Conservation (phyloP, 2,797 vertebrate species). For the Tapera naevia region DNA sequence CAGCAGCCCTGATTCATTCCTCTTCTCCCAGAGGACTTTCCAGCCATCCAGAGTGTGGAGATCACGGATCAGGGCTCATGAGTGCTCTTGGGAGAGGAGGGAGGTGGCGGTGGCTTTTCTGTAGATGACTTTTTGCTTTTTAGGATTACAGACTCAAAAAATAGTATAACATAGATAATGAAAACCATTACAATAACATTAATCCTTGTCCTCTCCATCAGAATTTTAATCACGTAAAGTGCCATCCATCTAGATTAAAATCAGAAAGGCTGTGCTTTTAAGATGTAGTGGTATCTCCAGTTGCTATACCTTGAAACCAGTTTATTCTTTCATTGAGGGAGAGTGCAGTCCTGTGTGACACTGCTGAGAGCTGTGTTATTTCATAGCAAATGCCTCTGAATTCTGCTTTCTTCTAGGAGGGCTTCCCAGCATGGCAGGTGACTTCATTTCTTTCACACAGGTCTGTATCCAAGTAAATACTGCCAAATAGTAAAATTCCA, state of each 20-base stretch:
- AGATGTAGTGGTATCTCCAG: neutral
- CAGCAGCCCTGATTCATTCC: neutral
- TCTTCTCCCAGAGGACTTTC: neutral
- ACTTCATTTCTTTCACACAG: neutral
- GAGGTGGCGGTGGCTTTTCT: neutral
- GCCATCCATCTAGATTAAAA: neutral
- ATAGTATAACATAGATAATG: no score
- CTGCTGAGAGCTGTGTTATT: neutral
- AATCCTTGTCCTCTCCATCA: neutral
- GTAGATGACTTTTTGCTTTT: neutral
- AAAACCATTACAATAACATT: neutral
- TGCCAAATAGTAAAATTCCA: neutral
- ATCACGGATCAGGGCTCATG: rapidly evolving
- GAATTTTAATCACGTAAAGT: neutral
- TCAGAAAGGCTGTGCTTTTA: neutral
- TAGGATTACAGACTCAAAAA: neutral
- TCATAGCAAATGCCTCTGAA: neutral
- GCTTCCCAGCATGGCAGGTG: neutral
- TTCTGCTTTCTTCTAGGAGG: neutral
- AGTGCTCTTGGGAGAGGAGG: neutral
- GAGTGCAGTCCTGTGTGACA: rapidly evolving
- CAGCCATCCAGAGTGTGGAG: neutral
- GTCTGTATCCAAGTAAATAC: neutral
- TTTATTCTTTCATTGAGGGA: neutral
- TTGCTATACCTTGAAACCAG: neutral